Evolutionary conservation across 2,797 vertebrate genomes (phyloP).

Genomic region (Thamnophis elegans): DNA sequence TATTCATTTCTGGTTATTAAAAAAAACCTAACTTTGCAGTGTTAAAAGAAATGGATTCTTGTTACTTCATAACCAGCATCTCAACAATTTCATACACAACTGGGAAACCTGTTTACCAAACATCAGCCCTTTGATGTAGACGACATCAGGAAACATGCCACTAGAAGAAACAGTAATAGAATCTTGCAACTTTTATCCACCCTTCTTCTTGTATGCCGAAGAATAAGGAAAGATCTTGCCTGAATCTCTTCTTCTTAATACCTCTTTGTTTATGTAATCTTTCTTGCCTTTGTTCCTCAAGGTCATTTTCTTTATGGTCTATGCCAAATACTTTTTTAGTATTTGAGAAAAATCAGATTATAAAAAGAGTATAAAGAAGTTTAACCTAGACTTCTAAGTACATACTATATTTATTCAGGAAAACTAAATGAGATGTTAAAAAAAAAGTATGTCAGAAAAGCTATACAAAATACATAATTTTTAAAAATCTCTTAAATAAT

Average conservation of each 20-base stretch:
- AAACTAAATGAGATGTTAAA: background rate
- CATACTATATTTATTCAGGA: background rate
- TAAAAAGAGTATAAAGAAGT: background rate
- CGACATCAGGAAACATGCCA: background rate
- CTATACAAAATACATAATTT: background rate
- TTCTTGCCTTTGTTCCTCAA: background rate
- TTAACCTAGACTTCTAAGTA: background rate
- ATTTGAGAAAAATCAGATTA: background rate
- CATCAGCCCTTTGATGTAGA: background rate
- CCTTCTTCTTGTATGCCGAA: background rate
- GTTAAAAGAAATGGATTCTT: background rate
- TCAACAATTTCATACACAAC: background rate
- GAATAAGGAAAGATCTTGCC: background rate
- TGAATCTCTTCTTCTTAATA: background rate
- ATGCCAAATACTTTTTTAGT: background rate
- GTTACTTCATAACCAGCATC: background rate
- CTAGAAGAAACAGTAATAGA: background rate
- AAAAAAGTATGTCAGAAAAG: background rate
- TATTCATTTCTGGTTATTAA: background rate
- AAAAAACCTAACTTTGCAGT: background rate
- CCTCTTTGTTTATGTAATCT: background rate
- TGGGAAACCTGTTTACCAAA: background rate
- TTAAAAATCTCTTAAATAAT: background rate
- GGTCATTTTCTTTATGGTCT: background rate
- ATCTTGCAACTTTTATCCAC: background rate